Evolutionary conservation across 1,140 invertebrate genomes (phyloP), one percentile per base, ranked within the genome.

Genomic region (Cotesia typhae): DNA sequence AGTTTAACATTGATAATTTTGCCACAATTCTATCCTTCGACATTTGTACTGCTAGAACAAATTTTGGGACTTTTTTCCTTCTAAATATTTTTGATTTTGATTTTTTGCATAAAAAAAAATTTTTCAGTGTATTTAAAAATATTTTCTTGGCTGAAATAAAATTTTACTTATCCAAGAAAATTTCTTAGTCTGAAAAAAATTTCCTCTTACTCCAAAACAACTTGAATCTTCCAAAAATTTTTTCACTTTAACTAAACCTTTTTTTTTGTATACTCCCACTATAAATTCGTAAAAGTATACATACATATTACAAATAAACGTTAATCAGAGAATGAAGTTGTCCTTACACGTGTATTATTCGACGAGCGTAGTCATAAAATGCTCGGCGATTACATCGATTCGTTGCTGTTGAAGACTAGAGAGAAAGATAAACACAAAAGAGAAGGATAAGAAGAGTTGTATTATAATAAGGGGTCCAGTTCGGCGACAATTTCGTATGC

Each of bases 401-500:
- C 65, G 57, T 72, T n/a, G 41, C 41, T 47, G 41, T 47, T 28
- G 28, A 28, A 28, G 28, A 28, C 28, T 28, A 28, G 28, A 28
- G 28, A 28, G 28, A 28, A 47, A 9, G 41, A 47, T 6, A 47
- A 47, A 6, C 10, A 7, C 41, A 10, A 47, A 10, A 47, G 41
- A 47, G 41, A 47, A 47, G 10, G 7, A 47, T 6, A 47, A 10
- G 10, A 7, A 10, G 41, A 47, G 41, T 7, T 9, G 41, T 47
- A 47, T 47, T 47, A 47, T 47, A 28, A 28, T 28, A 37, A 51
- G 57, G 60, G 17, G 47, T 55, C 20, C 38, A 0, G 63, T 28
- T 69, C 12, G 57, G 61, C 64, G 64, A 73, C 71, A 73, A 75
- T 75, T 75, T 70, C 59, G 71, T 73, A 75, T 73, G 74, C 68